phyloP scores from a whole-genome alignment of 2,888 invertebrate species.

The Candidula unifasciata region DNA sequence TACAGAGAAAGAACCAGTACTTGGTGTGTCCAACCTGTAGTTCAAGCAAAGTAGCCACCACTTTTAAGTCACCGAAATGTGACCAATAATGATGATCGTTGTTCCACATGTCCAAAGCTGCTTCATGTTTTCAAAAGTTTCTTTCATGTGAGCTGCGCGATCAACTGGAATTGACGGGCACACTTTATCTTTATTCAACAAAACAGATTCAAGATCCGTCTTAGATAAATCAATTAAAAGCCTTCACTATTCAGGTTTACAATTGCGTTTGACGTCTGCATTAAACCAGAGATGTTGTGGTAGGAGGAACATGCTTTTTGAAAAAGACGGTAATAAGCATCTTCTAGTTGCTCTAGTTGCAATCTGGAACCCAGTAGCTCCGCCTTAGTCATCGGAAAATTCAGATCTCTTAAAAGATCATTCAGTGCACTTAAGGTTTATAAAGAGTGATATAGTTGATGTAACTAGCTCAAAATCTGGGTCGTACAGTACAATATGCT shows the following conservation, averaged over 20 bases:
- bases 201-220: not conserved
- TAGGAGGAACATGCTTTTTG: too few relatives aligned
- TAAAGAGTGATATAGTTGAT: too few relatives aligned
- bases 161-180: not conserved
- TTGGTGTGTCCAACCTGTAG: not conserved
- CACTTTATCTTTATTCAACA: not conserved
- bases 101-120: not conserved
- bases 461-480: too few relatives aligned
- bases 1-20: not conserved
- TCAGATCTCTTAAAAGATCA: too few relatives aligned
- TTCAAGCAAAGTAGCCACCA: not conserved
- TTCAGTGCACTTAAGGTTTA: too few relatives aligned
- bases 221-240: not conserved
- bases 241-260: not conserved
- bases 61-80: not conserved
- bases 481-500: too few relatives aligned
- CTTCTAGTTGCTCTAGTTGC: too few relatives aligned
- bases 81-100: not conserved
- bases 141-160: not conserved
- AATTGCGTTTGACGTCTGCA: not conserved
- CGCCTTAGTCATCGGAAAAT: too few relatives aligned
- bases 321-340: too few relatives aligned
- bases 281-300: not conserved
- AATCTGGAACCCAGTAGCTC: too few relatives aligned
- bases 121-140: not conserved